phyloP scores from a whole-genome alignment of 1,140 invertebrate species.

The Aricia agestis region DNA sequence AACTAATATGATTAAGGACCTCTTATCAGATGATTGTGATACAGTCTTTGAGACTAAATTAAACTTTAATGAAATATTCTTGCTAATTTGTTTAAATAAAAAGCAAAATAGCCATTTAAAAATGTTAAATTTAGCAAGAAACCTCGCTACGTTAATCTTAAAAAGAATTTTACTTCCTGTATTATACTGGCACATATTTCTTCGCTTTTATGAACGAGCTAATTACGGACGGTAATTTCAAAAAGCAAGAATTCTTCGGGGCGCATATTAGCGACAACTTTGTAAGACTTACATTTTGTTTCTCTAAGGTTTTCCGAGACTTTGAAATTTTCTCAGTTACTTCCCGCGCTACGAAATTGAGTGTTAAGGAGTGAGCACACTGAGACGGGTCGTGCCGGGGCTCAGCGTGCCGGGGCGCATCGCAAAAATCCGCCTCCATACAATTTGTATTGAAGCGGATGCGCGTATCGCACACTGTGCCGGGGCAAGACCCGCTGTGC shows the following conservation, averaged over 20 bases:
- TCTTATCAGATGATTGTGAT: too few species aligned
- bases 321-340: neutral
- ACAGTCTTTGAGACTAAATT: neutral
- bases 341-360: neutral
- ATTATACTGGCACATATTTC: slow-evolving; percentile 36
- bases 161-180: slow-evolving; percentile 34
- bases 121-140: slow-evolving; percentile 36
- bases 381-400: too few species aligned
- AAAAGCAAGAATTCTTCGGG: slow-evolving; percentile 26
- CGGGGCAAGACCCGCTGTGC: too few species aligned
- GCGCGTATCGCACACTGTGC: too few species aligned
- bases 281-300: neutral
- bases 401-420: too few species aligned
- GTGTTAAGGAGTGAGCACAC: too few species aligned
- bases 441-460: too few species aligned
- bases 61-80: neutral
- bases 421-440: too few species aligned
- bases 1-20: too few species aligned
- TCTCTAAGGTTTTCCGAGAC: neutral
- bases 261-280: slow-evolving; percentile 10
- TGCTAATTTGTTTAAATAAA: slow-evolving; percentile 34
- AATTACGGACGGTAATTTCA: slow-evolving; percentile 45
- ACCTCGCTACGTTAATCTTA: slow-evolving; percentile 35
- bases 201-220: slow-evolving; percentile 36
- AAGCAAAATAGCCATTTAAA: slow-evolving; percentile 36